Percentiles rank a stretch among this genome's conserved stretches.
Conservation (phyloP, 1,140 invertebrate species). For the Popillia japonica region DNA sequence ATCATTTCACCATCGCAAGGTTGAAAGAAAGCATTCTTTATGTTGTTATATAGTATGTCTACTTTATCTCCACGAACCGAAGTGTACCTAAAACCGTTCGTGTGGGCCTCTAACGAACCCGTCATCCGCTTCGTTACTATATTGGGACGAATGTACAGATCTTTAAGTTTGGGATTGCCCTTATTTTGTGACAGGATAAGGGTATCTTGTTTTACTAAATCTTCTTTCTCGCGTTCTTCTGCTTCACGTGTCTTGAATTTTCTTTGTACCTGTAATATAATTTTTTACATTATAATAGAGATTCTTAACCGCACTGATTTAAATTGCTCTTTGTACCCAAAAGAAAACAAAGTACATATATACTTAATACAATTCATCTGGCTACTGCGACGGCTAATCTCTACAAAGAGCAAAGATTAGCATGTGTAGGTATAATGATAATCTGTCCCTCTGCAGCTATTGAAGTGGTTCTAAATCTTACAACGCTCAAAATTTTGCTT, state of each 20-base stretch:
- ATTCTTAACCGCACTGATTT: no score
- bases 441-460: no score
- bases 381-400: no score
- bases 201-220: conserved; percentile 98
- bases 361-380: no score
- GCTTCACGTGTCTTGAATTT: conserved; percentile 98
- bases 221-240: conserved; percentile 98
- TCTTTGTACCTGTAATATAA: conserved; percentile 88
- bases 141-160: conserved; percentile 98
- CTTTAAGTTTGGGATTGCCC: conserved; percentile 98
- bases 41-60: conserved; percentile 99
- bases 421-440: no score
- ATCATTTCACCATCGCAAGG: conserved; percentile 99
- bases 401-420: no score
- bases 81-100: conserved; percentile 97
- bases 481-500: no score
- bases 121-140: conserved; percentile 98
- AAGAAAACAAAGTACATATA: no score
- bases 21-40: conserved; percentile 99
- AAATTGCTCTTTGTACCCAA: no score
- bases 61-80: conserved; percentile 99
- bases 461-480: no score
- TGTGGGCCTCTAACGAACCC: conserved; percentile 92
- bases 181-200: conserved; percentile 95
- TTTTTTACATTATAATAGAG: no score